Conservation (phyloP, 2,888 invertebrate species). For the Drosophila tripunctata region DNA sequence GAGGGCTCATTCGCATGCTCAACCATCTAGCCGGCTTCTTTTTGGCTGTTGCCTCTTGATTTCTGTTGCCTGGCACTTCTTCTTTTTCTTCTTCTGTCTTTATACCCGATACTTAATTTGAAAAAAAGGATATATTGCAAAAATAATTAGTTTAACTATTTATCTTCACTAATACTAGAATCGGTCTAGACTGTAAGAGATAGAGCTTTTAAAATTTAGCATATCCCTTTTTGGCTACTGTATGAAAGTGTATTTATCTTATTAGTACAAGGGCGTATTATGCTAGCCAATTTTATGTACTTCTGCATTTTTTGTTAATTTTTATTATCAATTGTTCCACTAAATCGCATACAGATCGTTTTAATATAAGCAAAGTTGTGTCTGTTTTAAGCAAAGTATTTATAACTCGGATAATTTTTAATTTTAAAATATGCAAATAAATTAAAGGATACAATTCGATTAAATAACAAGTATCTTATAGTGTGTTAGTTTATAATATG, state of each 20-base stretch:
- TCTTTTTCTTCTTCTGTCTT: slow-evolving; percentile 1
- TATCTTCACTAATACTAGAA: no score
- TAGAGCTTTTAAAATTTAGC: background rate
- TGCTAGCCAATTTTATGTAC: no score
- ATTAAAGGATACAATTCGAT: background rate
- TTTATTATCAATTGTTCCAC: background rate
- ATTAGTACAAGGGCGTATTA: background rate
- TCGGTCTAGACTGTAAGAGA: background rate
- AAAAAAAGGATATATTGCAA: no score
- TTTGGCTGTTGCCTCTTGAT: slow-evolving; percentile 20
- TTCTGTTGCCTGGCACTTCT: slow-evolving; percentile 56
- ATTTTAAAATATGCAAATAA: background rate
- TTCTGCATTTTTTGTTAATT: no score
- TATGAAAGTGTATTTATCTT: no score
- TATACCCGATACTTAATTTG: background rate
- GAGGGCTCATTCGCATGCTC: slow-evolving; percentile 37
- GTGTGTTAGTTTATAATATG: background rate
- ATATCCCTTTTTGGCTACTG: no score
- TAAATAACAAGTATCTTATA: background rate
- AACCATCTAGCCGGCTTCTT: slow-evolving; percentile 31
- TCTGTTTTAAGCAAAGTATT: background rate
- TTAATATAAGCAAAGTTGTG: background rate
- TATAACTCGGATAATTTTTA: background rate
- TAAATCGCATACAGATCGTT: background rate
- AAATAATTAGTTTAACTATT: no score